phyloP scores from a whole-genome alignment of 2,797 vertebrate genomes.

The Squalus acanthias region DNA sequence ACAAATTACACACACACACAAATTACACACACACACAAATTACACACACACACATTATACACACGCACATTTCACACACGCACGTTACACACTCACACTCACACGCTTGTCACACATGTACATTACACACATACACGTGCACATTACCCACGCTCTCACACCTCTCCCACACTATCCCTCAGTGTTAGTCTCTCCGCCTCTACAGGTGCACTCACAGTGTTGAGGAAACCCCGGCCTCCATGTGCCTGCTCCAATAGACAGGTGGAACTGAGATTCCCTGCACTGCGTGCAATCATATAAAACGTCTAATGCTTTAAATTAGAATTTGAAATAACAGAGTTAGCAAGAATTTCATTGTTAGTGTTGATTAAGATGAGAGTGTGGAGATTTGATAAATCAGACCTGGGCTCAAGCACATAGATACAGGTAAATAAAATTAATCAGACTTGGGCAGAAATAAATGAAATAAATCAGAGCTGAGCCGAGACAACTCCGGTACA shows the following conservation, averaged over 20 bases:
- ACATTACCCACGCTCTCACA: too few relatives aligned
- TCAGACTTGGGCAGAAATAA: conserved; percentile 3
- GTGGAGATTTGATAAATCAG: neutral
- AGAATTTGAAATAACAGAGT: neutral
- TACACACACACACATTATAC: neutral
- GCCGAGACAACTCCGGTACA: neutral
- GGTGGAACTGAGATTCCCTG: neutral
- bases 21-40: neutral
- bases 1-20: neutral
- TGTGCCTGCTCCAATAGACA: too few relatives aligned
- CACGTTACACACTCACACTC: too few relatives aligned
- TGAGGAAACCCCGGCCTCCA: neutral
- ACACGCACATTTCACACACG: neutral
- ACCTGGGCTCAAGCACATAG: neutral
- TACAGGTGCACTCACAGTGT: neutral
- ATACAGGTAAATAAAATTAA: neutral
- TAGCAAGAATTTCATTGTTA: neutral
- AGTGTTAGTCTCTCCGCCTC: neutral
- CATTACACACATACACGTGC: too few relatives aligned
- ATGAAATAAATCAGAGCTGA: neutral
- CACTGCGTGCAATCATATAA: neutral
- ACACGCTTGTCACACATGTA: too few relatives aligned
- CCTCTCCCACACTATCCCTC: neutral
- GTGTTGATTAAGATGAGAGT: neutral
- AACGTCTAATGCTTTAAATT: neutral